Conservation (phyloP, 2,113 vertebrate genomes). For the Bombycilla garrulus region DNA sequence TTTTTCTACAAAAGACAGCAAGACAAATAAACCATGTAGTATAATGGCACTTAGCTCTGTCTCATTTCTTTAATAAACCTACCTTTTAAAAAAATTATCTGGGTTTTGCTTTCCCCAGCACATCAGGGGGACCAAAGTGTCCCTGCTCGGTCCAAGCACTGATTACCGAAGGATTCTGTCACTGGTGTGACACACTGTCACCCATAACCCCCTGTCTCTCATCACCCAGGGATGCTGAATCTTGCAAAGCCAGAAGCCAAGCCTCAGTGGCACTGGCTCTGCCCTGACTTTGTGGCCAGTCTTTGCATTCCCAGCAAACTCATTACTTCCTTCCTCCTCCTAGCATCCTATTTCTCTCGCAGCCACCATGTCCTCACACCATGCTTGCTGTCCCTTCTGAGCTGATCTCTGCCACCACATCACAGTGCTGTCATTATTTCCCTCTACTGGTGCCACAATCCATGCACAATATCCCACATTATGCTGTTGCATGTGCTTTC, state of each 20-base stretch:
- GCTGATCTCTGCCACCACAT: not conserved
- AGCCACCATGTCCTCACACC: accelerated
- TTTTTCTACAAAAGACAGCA: not conserved
- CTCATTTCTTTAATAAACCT: not conserved
- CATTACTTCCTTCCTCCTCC: accelerated
- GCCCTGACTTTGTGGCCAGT: not conserved
- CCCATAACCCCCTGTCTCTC: accelerated
- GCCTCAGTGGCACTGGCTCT: accelerated
- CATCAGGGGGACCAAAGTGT: accelerated
- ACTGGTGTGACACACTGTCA: not conserved
- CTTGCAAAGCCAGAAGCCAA: not conserved
- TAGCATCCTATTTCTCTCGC: accelerated
- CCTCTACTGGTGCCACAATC: not conserved
- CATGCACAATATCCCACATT: not conserved
- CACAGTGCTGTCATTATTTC: not conserved
- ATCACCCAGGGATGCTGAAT: not conserved
- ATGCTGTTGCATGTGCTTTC: not conserved
- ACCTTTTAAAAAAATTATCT: not conserved
- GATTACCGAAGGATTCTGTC: not conserved
- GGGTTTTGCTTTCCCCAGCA: not conserved
- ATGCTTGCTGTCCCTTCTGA: not conserved
- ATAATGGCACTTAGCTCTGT: not conserved
- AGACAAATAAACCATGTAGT: not conserved
- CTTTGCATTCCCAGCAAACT: not conserved
- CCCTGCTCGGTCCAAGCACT: not conserved